Evolutionary conservation across 1,140 invertebrate genomes (phyloP), one percentile per base, ranked within the genome.

Genomic region (Ladona fulva): DNA sequence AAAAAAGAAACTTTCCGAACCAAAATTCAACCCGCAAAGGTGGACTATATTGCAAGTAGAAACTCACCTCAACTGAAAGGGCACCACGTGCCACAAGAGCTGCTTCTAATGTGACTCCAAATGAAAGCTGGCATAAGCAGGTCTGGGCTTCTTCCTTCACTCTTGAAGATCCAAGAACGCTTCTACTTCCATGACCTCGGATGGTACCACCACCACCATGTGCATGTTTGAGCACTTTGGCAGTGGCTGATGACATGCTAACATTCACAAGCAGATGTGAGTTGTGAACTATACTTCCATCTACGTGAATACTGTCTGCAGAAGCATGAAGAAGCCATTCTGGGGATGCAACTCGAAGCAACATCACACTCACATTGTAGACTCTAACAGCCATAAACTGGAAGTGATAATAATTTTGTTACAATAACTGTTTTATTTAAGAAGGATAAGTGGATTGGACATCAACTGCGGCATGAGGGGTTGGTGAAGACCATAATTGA

Each of bases 361-460:
- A 85, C 80, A 93, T 90, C 12, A 95, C 87, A 78, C 91, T 94
- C 79, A 95, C 89, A 83, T 95, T 94, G 80, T 92, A 91, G 42
- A 96, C 87, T 82, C 95, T 92, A 25, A 97, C 89, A n/a, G 93
- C 92, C 89, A 94, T 92, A 84, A 95, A 95, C 91, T 82, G 78
- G 75, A 37, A 66, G 12, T 92, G 74, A 78, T 44, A 12, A n/a
- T 42, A 75, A 75, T 75, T n/a, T 24, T 1, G 10, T 25, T 75
- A 25, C 3, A 1, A 25, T 8, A 75, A n/a, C n/a, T n/a, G n/a
- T n/a, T n/a, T n/a, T n/a, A n/a, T n/a, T n/a, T n/a, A n/a, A n/a
- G n/a, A n/a, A n/a, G n/a, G n/a, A n/a, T n/a, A n/a, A n/a, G n/a
- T n/a, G n/a, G n/a, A n/a, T n/a, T n/a, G n/a, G n/a, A n/a, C n/a